Percentiles rank a stretch among this genome's conserved stretches.
phyloP scores from a whole-genome alignment of 2,888 invertebrate species.

The Torymus texanus region DNA sequence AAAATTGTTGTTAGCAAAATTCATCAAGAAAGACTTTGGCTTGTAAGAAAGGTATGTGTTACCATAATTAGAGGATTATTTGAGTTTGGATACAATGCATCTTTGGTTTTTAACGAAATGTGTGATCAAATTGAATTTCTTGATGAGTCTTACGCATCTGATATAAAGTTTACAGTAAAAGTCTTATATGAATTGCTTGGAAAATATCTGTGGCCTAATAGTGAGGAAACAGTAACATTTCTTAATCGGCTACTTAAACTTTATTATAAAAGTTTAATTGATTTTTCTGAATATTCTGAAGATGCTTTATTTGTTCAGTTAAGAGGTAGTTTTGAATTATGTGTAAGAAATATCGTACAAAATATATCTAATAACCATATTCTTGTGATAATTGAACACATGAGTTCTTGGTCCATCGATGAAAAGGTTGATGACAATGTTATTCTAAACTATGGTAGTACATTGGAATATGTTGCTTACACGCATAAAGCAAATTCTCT shows the following conservation, averaged over 20 bases:
- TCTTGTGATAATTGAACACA: slow-evolving; percentile 75
- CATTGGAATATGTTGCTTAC: slow-evolving; percentile 77
- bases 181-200: slow-evolving; percentile 77
- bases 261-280: slow-evolving; percentile 75
- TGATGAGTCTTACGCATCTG: slow-evolving; percentile 66
- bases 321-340: slow-evolving; percentile 78
- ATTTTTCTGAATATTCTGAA: slow-evolving; percentile 58
- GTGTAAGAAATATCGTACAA: slow-evolving; percentile 77
- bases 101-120: slow-evolving; percentile 61
- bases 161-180: slow-evolving; percentile 75
- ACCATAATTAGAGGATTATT: slow-evolving; percentile 68
- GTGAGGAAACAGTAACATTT: slow-evolving; percentile 74
- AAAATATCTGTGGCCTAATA: slow-evolving; percentile 75
- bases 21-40: slow-evolving; percentile 74
- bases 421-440: slow-evolving; percentile 74
- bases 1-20: slow-evolving; percentile 72
- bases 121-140: slow-evolving; percentile 63
- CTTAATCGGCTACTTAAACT: slow-evolving; percentile 76
- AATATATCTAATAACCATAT: slow-evolving; percentile 73
- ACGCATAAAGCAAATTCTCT: slow-evolving; percentile 75
- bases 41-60: slow-evolving; percentile 72
- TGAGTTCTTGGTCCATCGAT: slow-evolving; percentile 77
- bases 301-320: slow-evolving; percentile 70
- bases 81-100: slow-evolving; percentile 60
- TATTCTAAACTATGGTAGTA: slow-evolving; percentile 77